These are phyloP conservation scores for Epinephelus cyanopodus DNA, from an alignment of 2,113 vertebrate species.

Conservation along the genomic window DNA sequence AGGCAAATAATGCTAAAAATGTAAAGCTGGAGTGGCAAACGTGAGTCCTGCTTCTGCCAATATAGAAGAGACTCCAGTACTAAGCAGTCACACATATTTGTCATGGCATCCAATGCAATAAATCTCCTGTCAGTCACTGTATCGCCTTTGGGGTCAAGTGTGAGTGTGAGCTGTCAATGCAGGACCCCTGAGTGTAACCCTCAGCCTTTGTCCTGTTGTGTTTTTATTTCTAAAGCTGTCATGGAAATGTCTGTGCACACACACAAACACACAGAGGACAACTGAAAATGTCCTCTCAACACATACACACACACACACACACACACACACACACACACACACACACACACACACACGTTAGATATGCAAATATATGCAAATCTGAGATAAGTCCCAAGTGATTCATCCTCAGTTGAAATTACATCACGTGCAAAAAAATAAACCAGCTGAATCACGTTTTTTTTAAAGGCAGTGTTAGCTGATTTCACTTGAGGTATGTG, in stretches of 20 bases:
- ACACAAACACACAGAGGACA: not conserved
- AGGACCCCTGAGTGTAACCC: slow-evolving; percentile 6
- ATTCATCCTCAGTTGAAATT: not conserved
- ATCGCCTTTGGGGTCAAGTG: slow-evolving; percentile 18
- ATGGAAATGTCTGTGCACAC: not conserved
- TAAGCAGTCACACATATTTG: no score
- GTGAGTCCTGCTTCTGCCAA: slow-evolving; percentile 4
- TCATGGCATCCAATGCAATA: not conserved
- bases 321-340: not conserved
- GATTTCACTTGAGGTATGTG: not conserved
- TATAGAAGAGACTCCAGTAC: not conserved
- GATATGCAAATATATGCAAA: slow-evolving; percentile 58
- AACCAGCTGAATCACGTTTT: slow-evolving; percentile 23
- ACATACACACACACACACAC: not conserved
- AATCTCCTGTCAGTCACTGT: slow-evolving; percentile 17
- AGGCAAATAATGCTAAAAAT: slow-evolving; percentile 16
- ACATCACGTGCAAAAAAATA: slow-evolving; percentile 23
- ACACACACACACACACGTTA: slow-evolving; percentile 14
- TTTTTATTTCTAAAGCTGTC: not conserved
- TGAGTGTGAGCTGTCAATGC: slow-evolving; percentile 8
- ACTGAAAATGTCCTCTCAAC: not conserved
- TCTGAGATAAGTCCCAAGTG: slow-evolving; percentile 19
- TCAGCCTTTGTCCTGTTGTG: not conserved
- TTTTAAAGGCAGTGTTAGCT: not conserved
- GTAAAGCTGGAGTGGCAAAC: not conserved